Evolutionary conservation across 2,797 vertebrate species (phyloP), one percentile per base, ranked within the genome.

Genomic region (Helarctos malayanus): DNA sequence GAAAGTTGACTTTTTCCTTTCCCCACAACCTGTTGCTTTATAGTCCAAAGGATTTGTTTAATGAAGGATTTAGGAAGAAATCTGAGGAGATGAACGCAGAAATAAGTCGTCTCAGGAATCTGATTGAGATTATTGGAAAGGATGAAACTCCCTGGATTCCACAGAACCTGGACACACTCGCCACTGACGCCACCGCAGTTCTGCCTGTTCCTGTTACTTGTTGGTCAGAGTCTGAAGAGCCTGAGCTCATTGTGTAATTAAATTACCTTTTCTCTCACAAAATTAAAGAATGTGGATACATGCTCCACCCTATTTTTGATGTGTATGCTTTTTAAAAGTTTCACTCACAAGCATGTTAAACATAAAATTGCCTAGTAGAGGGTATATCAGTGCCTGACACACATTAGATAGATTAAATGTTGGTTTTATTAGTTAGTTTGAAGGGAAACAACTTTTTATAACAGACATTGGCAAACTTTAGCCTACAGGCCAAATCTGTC

Each of bases 221-320:
- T 75, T 52, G n/a, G n/a, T 9, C 2, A 10, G 0, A 0, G 54
- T 52, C 1, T 75, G 23, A 75, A 2, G 14, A 10, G 15, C 0
- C 0, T 68, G 2, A 27, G 27, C 27, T 63, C n/a, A 14, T 1
- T 41, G 18, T 16, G 81, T 32, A 57, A 75, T 57, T 25, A 73
- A 21, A 63, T 27, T 94, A 76, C 32, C 8, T 93, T 45, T 87
- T 2, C 27, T 65, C 63, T 52, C 75, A 38, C 69, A 49, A 35
- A 85, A 49, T n/a, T 80, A 73, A 7, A 92, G 45, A 95, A 59
- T 29, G 0, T 49, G 4, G 16, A 35, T 73, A 16, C 3, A 47
- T 78, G 10, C 0, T 80, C n/a, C 82, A 45, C 1, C 29, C 13
- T 65, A 5, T 63, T 75, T 79, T 56, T 23, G 18, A 65, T 54